Conservation (phyloP, 2,797 vertebrate genomes). For the Hippopotamyrus pictus region DNA sequence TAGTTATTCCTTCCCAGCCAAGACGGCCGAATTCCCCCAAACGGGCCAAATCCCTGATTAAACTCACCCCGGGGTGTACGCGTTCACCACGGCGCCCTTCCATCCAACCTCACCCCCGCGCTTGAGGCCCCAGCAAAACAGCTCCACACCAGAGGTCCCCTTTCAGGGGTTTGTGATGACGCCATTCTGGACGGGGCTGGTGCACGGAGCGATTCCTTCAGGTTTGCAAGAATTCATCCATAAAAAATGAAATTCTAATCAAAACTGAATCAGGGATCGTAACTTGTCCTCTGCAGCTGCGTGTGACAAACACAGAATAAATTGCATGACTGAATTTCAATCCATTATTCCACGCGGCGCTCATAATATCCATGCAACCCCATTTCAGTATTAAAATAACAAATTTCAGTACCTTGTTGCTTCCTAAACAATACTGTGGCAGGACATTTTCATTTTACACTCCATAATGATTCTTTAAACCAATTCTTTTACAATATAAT, state of each 20-base stretch:
- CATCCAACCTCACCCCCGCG: conserved; percentile 19
- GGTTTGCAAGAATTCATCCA: neutral
- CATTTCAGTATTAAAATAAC: conserved; percentile 6
- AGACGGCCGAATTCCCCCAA: conserved; percentile 45
- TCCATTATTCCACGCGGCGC: neutral
- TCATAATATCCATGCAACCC: neutral
- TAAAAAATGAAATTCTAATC: neutral
- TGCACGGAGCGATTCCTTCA: neutral
- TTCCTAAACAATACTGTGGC: neutral
- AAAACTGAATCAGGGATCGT: neutral
- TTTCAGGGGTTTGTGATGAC: neutral
- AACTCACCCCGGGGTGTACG: conserved; percentile 38
- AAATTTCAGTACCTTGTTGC: neutral
- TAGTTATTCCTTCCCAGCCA: conserved; percentile 21
- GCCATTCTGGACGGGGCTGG: neutral
- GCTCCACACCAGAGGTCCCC: neutral
- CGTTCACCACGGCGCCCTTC: neutral
- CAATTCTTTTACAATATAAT: neutral
- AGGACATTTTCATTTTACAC: neutral
- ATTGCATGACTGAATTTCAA: neutral
- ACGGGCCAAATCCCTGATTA: conserved; percentile 49
- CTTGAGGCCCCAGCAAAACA: neutral
- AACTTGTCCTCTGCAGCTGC: neutral
- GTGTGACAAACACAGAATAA: neutral
- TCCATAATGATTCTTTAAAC: neutral